phyloP scores from a whole-genome alignment of 2,113 vertebrate genomes.

The Eulemur rufifrons region DNA sequence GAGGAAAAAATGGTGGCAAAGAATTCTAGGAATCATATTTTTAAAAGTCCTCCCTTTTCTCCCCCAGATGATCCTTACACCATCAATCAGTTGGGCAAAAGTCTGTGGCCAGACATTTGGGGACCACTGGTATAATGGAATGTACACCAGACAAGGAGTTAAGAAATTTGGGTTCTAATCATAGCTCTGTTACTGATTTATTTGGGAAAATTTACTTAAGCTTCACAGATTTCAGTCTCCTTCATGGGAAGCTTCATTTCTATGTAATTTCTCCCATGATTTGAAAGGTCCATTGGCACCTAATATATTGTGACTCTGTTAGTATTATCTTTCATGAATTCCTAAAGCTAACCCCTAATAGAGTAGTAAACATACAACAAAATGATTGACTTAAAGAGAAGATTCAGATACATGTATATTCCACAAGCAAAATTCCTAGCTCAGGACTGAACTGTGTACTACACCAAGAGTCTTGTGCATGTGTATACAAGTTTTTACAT shows the following conservation, averaged over 20 bases:
- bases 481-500: not conserved
- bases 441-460: not conserved
- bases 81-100: not conserved
- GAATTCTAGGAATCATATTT: not conserved
- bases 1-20: not conserved
- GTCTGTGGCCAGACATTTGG: not conserved
- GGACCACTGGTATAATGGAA: not conserved
- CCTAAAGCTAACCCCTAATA: not conserved
- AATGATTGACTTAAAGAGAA: not conserved
- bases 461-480: not conserved
- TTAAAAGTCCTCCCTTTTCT: not conserved
- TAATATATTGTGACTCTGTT: not conserved
- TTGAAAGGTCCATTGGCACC: not conserved
- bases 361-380: not conserved
- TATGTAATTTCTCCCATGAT: not conserved
- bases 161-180: not conserved
- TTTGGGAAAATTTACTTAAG: not conserved
- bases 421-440: not conserved
- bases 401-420: not conserved
- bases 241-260: not conserved
- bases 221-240: not conserved
- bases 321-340: constrained; percentile 42
- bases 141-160: not conserved
- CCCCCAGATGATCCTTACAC: not conserved
- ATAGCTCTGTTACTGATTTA: not conserved